These are phyloP conservation scores for Torymus tubicola DNA, from an alignment of 2,888 invertebrate genomes.

Conservation along the genomic window DNA sequence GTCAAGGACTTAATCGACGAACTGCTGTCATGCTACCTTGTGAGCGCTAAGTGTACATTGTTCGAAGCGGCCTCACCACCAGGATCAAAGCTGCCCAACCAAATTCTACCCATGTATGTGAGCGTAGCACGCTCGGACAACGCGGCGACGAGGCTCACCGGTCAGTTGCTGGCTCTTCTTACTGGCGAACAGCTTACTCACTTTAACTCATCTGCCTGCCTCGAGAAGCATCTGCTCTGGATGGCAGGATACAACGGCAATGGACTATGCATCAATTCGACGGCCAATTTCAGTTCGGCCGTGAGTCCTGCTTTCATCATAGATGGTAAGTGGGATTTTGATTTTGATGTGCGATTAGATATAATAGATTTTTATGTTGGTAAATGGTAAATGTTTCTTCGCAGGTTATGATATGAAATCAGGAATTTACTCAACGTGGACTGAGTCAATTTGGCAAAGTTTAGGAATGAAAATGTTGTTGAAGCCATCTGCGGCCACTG, in stretches of 20 bases:
- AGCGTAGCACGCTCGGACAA: slow-evolving; percentile 79
- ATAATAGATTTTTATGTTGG: background rate
- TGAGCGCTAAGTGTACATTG: slow-evolving; percentile 83
- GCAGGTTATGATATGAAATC: slow-evolving; percentile 87
- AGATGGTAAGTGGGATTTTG: slow-evolving; percentile 77
- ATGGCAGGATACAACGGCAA: slow-evolving; percentile 82
- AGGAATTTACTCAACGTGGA: slow-evolving; percentile 90
- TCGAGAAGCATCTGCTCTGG: slow-evolving; percentile 77
- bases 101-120: slow-evolving; percentile 80
- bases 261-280: slow-evolving; percentile 85
- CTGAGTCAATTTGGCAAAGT: slow-evolving; percentile 90
- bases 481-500: slow-evolving; percentile 81
- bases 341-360: too few relatives aligned
- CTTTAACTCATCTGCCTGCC: slow-evolving; percentile 77
- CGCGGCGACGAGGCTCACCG: slow-evolving; percentile 79
- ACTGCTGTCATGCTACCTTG: slow-evolving; percentile 87
- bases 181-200: slow-evolving; percentile 77
- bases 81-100: slow-evolving; percentile 76
- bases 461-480: slow-evolving; percentile 88
- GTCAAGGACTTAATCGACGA: slow-evolving; percentile 75
- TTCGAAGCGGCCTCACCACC: slow-evolving; percentile 80
- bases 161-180: slow-evolving; percentile 81
- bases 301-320: slow-evolving; percentile 90
- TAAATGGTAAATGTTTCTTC: slow-evolving; percentile 3
- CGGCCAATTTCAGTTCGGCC: slow-evolving; percentile 86